These are phyloP conservation scores for Polydrusus tereticollis DNA, from an alignment of 2,888 invertebrate species.

Conservation along the genomic window DNA sequence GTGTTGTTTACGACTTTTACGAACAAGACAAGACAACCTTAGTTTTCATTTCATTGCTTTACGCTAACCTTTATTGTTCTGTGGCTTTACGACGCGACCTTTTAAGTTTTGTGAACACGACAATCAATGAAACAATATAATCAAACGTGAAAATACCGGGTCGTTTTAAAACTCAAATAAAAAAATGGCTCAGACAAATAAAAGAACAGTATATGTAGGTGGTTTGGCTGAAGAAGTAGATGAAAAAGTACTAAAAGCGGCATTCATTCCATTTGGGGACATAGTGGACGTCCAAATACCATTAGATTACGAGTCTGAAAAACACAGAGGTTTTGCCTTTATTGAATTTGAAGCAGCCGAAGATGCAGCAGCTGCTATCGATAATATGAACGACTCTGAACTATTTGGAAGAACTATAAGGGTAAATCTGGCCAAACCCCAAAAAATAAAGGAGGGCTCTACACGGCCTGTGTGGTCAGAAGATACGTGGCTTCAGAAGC, in stretches of 20 bases:
- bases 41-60: no score
- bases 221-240: constrained; percentile 96
- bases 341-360: constrained; percentile 97
- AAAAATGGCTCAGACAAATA: constrained; percentile 71
- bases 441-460: constrained; percentile 95
- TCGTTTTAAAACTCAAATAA: not conserved
- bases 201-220: constrained; percentile 88
- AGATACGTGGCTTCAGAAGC: constrained; percentile 97
- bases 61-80: no score
- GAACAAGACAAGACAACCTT: no score
- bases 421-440: constrained; percentile 97
- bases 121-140: no score
- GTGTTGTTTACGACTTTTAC: no score
- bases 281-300: constrained; percentile 98
- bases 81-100: no score
- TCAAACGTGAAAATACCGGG: no score
- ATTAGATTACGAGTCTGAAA: constrained; percentile 96
- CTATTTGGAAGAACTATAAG: constrained; percentile 96
- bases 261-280: constrained; percentile 99
- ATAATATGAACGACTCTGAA: constrained; percentile 99
- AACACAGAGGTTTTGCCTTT: constrained; percentile 98
- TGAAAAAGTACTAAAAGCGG: constrained; percentile 94
- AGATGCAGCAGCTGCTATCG: constrained; percentile 98
- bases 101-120: no score
- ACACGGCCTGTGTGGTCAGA: constrained; percentile 98